Evolutionary conservation across 1,140 invertebrate genomes (phyloP), one percentile per base, ranked within the genome.

Genomic region (Drosophila sucinea): DNA sequence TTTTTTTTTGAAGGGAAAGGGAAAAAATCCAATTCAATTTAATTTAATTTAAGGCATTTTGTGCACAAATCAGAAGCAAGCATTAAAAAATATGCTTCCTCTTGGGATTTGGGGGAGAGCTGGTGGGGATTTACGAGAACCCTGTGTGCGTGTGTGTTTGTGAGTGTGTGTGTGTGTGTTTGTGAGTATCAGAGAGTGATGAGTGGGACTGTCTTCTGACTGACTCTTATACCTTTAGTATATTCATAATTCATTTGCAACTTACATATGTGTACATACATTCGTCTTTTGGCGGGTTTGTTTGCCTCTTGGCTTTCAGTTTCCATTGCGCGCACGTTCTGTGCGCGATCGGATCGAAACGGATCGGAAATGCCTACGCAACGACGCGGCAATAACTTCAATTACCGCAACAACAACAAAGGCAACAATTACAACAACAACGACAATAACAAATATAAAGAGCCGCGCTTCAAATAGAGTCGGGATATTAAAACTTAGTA

Each of bases 291-390:
- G 57, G 30, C 60, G 32, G 38, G 58, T 57, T 47, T 17, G 32
- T 56, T 55, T 75, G 58, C 40, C 27, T 55, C 62, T 66, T 63
- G 67, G 54, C 41, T 63, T 64, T 74, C 77, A 80, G 67, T 79
- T 72, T 55, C 51, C 63, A 47, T 40, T 27, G 35, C 62, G 55
- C 35, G 54, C 67, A 70, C 66, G 51, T 56, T 69, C 47, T 62
- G 57, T 40, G 47, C 67, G 60, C 56, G 54, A 56, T 56, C 54
- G 56, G 56, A 58, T 58, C 56, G 56, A 17, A 25, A 60, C 57
- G 61, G 57, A 77, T 84, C 81, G 81, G 81, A 84, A 84, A 85
- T 84, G 81, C 81, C 81, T 73, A 71, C 67, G 73, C 61, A 38
- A 41, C 60, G 35, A 55, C 40, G 73, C 63, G 64, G 44, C 17